A percentile compares a stretch with the other conserved stretches of the same genome.
Conservation (phyloP, 2,888 invertebrate genomes). For the Leptinotarsa tumamoca region DNA sequence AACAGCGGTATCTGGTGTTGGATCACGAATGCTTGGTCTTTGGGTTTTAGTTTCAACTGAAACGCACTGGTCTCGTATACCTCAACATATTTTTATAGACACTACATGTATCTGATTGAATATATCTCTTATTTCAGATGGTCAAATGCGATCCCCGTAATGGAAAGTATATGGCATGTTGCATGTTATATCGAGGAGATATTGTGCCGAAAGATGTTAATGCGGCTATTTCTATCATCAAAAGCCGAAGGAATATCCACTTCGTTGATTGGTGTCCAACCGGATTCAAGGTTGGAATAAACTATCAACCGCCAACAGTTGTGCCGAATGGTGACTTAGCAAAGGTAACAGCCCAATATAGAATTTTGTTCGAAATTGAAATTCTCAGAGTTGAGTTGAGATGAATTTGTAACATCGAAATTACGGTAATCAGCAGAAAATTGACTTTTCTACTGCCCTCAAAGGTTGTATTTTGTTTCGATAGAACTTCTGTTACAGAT, state of each 20-base stretch:
- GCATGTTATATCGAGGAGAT: slow-evolving; percentile 88
- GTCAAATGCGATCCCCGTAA: slow-evolving; percentile 87
- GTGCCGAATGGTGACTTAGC: slow-evolving; percentile 85
- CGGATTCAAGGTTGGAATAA: slow-evolving; percentile 79
- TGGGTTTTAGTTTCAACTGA: too few relatives aligned
- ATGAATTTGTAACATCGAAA: too few relatives aligned
- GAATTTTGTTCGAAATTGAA: too few relatives aligned
- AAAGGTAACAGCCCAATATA: slow-evolving; percentile 70
- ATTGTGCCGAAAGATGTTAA: slow-evolving; percentile 92
- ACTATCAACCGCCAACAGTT: slow-evolving; percentile 79
- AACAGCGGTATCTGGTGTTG: too few relatives aligned
- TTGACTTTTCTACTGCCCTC: too few relatives aligned
- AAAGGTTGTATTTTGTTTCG: too few relatives aligned
- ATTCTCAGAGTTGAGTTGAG: too few relatives aligned
- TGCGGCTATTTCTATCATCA: slow-evolving; percentile 83
- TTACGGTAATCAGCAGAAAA: too few relatives aligned
- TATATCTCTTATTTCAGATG: slow-evolving; percentile 73
- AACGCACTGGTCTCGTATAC: too few relatives aligned
- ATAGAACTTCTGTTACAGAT: too few relatives aligned
- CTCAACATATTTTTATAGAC: too few relatives aligned
- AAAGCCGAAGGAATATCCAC: slow-evolving; percentile 80
- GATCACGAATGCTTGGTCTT: too few relatives aligned
- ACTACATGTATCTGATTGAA: neutral
- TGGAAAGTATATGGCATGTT: slow-evolving; percentile 90
- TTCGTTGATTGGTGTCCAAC: slow-evolving; percentile 97